These are phyloP conservation scores for Scleropages formosus DNA, from an alignment of 2,797 vertebrate species.

Conservation along the genomic window DNA sequence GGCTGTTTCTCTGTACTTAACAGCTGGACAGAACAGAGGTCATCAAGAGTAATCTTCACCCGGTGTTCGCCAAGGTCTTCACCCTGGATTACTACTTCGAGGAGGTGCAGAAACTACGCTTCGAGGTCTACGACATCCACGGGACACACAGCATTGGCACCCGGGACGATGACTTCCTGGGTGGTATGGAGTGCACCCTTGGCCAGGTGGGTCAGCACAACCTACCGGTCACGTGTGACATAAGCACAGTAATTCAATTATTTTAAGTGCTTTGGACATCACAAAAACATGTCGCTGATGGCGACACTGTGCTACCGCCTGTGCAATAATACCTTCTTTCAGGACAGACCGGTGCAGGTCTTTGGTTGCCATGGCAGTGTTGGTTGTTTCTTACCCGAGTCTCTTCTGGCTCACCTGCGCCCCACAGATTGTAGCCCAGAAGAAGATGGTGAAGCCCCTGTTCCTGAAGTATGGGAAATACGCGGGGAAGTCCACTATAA, in stretches of 20 bases:
- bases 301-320: background rate
- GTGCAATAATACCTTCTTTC: background rate
- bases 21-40: conserved; percentile 93
- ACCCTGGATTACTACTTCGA: conserved; percentile 90
- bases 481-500: conserved; percentile 91
- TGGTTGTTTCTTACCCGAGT: background rate
- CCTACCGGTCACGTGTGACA: background rate
- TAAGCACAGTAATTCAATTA: too few relatives aligned
- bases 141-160: conserved; percentile 81
- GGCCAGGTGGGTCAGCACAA: conserved; percentile 78
- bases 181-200: conserved; percentile 88
- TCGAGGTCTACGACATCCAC: conserved; percentile 90
- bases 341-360: background rate
- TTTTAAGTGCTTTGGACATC: background rate
- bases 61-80: conserved; percentile 89
- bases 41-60: conserved; percentile 93
- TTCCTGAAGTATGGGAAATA: conserved; percentile 89
- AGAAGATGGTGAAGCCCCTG: conserved; percentile 85
- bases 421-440: conserved; percentile 90
- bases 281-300: background rate
- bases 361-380: background rate
- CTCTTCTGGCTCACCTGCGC: conserved; percentile 35
- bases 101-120: conserved; percentile 92
- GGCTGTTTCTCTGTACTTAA: conserved; percentile 17
- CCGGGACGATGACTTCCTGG: conserved; percentile 88